Evolutionary conservation across 2,113 vertebrate genomes (phyloP).

Genomic region (Engraulis encrasicolus): DNA sequence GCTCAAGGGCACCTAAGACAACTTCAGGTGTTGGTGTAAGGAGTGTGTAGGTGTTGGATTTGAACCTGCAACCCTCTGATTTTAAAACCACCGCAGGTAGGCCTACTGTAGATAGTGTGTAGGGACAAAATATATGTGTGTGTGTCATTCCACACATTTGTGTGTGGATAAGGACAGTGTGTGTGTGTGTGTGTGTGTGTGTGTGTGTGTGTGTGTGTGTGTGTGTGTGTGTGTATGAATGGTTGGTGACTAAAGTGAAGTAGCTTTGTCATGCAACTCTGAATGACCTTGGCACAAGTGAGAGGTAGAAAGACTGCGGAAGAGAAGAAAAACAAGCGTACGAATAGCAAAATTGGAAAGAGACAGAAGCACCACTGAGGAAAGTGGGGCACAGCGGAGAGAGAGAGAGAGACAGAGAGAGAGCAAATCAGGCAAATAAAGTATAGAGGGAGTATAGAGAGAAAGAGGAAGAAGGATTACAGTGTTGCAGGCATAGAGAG

Average conservation of each 20-base stretch:
- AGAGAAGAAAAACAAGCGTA: not conserved
- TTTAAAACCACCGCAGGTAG: too few relatives aligned
- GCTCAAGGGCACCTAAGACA: too few relatives aligned
- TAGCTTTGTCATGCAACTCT: constrained; percentile 47
- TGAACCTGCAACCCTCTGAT: too few relatives aligned
- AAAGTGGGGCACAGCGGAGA: not conserved
- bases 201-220: not conserved
- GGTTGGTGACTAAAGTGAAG: not conserved
- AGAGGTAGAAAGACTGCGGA: not conserved
- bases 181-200: not conserved
- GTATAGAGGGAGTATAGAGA: constrained; percentile 18
- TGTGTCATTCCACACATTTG: too few relatives aligned
- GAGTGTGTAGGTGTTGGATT: too few relatives aligned
- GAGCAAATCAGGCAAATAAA: too few relatives aligned
- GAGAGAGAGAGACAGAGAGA: constrained; percentile 21
- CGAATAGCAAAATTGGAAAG: too few relatives aligned
- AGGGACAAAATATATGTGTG: not conserved
- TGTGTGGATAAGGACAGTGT: not conserved
- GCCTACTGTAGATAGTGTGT: too few relatives aligned
- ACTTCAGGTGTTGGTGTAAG: too few relatives aligned
- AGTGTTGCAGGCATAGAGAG: constrained; percentile 5
- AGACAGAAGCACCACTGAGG: not conserved
- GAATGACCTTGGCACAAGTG: constrained; percentile 44
- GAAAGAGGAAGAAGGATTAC: constrained; percentile 19
- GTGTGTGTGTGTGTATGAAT: not conserved